phyloP scores from a whole-genome alignment of 2,888 invertebrate species.

The Philopedon plagiatum region DNA sequence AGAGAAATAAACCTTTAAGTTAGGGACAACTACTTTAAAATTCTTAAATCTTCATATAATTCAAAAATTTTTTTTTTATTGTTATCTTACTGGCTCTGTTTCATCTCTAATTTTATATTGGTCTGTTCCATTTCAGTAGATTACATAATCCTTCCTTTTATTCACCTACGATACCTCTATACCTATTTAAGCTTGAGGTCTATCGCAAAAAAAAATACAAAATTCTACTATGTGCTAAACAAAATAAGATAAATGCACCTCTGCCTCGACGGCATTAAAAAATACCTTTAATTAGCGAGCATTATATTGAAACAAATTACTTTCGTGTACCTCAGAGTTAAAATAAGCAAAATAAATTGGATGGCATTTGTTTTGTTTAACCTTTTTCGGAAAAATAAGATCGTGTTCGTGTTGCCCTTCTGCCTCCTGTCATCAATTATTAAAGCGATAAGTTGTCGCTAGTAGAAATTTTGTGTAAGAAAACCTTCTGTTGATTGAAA shows the following conservation, averaged over 20 bases:
- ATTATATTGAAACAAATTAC: background rate
- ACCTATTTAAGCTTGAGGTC: too few species aligned
- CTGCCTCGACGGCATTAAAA: background rate
- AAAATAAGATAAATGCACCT: background rate
- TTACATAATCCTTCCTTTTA: too few species aligned
- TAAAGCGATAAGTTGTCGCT: background rate
- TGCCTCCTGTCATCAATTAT: background rate
- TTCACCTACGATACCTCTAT: too few species aligned
- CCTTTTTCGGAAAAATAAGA: background rate
- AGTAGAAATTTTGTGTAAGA: background rate
- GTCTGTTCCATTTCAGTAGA: too few species aligned
- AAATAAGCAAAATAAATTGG: constrained; percentile 4
- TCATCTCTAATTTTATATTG: too few species aligned
- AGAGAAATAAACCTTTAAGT: too few species aligned
- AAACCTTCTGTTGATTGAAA: background rate
- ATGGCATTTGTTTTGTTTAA: background rate
- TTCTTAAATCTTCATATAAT: too few species aligned
- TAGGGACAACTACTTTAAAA: too few species aligned
- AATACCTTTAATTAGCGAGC: background rate
- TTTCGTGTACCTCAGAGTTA: background rate
- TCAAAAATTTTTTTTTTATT: too few species aligned
- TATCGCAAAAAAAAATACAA: too few species aligned
- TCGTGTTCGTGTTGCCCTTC: background rate
- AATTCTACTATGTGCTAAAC: background rate
- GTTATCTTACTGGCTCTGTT: too few species aligned